A percentile compares a stretch with the other conserved stretches of the same genome.
These are phyloP conservation scores for Idaea aversata DNA, from an alignment of 2,888 invertebrate genomes.

Conservation along the genomic window DNA sequence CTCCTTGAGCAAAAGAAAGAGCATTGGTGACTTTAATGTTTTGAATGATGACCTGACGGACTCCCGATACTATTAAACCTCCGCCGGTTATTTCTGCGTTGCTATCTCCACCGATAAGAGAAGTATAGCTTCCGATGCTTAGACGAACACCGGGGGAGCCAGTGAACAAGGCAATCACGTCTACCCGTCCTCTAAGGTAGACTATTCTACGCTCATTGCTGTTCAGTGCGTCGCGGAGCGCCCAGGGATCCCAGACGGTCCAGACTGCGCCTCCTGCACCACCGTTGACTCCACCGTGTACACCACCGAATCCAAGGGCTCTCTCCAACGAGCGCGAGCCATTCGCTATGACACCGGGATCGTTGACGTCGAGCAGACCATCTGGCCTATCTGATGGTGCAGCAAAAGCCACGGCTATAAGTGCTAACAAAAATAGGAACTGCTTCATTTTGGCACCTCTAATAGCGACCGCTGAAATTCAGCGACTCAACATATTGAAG, in stretches of 20 bases:
- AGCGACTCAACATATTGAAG: neutral
- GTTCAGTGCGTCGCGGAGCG: conserved; percentile 11
- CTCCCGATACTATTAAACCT: conserved; percentile 3
- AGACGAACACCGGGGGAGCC: conserved; percentile 15
- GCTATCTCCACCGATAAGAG: conserved; percentile 10
- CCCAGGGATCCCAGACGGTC: conserved; percentile 18
- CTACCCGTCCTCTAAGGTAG: conserved; percentile 13
- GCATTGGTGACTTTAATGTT: conserved; percentile 15
- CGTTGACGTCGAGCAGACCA: neutral
- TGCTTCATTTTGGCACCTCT: neutral
- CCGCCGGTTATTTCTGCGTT: conserved; percentile 16
- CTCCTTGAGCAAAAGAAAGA: conserved; percentile 12
- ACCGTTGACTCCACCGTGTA: conserved; percentile 8
- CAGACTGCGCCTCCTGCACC: conserved; percentile 14
- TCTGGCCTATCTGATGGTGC: neutral
- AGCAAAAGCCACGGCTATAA: neutral
- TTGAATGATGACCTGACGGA: conserved; percentile 12
- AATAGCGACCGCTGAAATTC: neutral
- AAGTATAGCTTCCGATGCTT: conserved; percentile 10
- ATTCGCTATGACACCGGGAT: neutral
- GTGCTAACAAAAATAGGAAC: neutral
- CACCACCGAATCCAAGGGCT: conserved; percentile 7
- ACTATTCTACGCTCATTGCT: conserved; percentile 9
- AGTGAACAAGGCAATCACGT: conserved; percentile 12
- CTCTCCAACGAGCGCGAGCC: conserved; percentile 7